Percentiles rank a stretch among this genome's conserved stretches.
phyloP scores from a whole-genome alignment of 2,888 invertebrate species.

The Ligdia adustata region DNA sequence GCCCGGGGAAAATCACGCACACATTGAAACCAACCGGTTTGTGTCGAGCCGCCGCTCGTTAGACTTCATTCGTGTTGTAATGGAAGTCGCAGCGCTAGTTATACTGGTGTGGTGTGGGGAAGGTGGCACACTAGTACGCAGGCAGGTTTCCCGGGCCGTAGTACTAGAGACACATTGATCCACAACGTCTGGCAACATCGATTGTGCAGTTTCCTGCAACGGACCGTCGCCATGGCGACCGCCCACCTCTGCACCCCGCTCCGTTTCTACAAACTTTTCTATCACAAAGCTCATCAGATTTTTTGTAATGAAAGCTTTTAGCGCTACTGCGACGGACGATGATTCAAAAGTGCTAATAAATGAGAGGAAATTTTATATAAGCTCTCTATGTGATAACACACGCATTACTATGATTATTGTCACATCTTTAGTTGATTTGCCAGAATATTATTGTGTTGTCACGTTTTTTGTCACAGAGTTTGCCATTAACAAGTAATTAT shows the following conservation, averaged over 20 bases:
- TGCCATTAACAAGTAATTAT: too few relatives aligned
- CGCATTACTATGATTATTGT: too few relatives aligned
- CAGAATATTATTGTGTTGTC: too few relatives aligned
- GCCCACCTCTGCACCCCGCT: slow-evolving; percentile 69
- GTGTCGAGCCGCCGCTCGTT: slow-evolving; percentile 51
- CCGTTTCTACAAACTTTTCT: slow-evolving; percentile 61
- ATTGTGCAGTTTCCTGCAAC: slow-evolving; percentile 84
- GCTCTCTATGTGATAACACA: too few relatives aligned
- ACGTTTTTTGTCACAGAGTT: too few relatives aligned
- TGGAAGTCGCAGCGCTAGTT: slow-evolving; percentile 46
- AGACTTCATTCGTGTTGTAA: slow-evolving; percentile 31
- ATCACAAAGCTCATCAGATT: slow-evolving; percentile 59
- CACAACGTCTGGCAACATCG: slow-evolving; percentile 83
- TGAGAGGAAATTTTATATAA: slow-evolving; percentile 3
- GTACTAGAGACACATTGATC: slow-evolving; percentile 85
- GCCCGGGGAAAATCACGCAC: slow-evolving; percentile 68
- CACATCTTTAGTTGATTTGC: too few relatives aligned
- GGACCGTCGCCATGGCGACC: slow-evolving; percentile 73
- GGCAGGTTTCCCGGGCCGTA: slow-evolving; percentile 79
- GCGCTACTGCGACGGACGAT: slow-evolving; percentile 9
- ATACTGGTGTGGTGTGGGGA: slow-evolving; percentile 45
- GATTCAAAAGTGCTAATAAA: slow-evolving; percentile 1
- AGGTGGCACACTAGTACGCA: slow-evolving; percentile 51
- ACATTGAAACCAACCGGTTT: slow-evolving; percentile 44
- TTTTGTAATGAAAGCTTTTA: slow-evolving; percentile 36